phyloP scores from a whole-genome alignment of 2,113 vertebrate species.

The Halichoeres trimaculatus region DNA sequence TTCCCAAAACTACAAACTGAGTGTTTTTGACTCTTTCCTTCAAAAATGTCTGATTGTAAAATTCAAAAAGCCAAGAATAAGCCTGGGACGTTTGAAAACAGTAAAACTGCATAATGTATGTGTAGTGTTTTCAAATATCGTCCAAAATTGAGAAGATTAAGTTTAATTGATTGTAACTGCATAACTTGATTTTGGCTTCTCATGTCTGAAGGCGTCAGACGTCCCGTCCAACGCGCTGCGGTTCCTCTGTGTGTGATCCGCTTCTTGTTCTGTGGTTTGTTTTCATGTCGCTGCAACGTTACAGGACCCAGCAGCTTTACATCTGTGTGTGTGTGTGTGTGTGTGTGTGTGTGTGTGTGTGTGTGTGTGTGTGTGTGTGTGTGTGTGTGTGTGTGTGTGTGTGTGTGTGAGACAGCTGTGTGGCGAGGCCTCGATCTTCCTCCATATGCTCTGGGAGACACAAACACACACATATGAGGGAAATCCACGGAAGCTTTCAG shows the following conservation, averaged over 20 bases:
- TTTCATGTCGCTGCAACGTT: conserved; percentile 1
- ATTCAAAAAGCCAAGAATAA: too few relatives aligned
- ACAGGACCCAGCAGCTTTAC: neutral
- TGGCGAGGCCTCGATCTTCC: conserved; percentile 80
- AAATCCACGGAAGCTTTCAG: neutral
- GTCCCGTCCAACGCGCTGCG: too few relatives aligned
- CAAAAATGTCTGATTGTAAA: too few relatives aligned
- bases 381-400: conserved; percentile 31
- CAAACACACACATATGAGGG: neutral
- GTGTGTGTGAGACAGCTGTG: conserved; percentile 85
- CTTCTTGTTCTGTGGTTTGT: conserved; percentile 10
- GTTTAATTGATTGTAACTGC: too few relatives aligned
- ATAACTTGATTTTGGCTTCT: too few relatives aligned
- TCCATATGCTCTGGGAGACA: conserved; percentile 77
- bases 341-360: conserved; percentile 62
- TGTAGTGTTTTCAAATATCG: too few relatives aligned
- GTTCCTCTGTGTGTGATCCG: neutral
- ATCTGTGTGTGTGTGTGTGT: conserved; percentile 12
- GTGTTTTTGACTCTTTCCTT: too few relatives aligned
- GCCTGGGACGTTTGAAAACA: too few relatives aligned
- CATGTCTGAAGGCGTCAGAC: too few relatives aligned
- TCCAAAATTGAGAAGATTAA: too few relatives aligned
- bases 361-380: conserved; percentile 58
- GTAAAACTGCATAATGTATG: too few relatives aligned
- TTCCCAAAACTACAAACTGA: too few relatives aligned